Percentiles rank a stretch among this genome's conserved stretches.
Evolutionary conservation across 2,113 vertebrate genomes (phyloP).

Genomic region (Ptychochromis oligacanthus): DNA sequence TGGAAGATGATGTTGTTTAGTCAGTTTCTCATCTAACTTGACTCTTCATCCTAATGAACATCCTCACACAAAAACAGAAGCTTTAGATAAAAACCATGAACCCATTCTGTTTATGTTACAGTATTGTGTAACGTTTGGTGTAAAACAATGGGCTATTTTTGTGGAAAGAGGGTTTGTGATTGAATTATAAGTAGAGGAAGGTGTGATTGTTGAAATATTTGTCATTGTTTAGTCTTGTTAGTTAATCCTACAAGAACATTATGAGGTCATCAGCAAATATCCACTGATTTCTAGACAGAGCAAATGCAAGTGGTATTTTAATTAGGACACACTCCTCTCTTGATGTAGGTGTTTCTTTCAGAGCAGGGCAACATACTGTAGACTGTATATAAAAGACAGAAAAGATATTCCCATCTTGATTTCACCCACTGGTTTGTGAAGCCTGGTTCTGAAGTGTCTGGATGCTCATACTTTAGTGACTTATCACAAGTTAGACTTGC

Average conservation of each 20-base stretch:
- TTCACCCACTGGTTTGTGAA: neutral
- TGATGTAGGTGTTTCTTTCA: neutral
- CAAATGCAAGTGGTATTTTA: neutral
- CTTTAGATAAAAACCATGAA: neutral
- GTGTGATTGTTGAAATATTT: neutral
- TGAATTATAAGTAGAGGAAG: neutral
- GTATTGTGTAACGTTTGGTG: neutral
- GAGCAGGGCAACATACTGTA: neutral
- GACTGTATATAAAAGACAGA: neutral
- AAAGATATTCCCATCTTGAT: neutral
- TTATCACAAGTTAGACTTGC: neutral
- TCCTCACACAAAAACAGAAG: neutral
- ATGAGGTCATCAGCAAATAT: neutral
- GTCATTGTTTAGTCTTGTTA: neutral
- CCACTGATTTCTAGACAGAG: neutral
- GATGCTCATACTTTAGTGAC: neutral
- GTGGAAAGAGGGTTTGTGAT: too few species aligned
- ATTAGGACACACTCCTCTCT: neutral
- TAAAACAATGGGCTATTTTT: neutral
- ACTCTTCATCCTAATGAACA: conserved; percentile 8
- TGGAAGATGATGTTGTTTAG: conserved; percentile 23
- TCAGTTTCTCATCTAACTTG: conserved; percentile 19
- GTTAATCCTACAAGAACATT: neutral
- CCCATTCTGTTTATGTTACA: neutral
- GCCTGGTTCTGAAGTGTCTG: neutral